A percentile compares a stretch with the other conserved stretches of the same genome.
Conservation (phyloP, 2,113 vertebrate genomes). For the Sclerurus mexicanus region DNA sequence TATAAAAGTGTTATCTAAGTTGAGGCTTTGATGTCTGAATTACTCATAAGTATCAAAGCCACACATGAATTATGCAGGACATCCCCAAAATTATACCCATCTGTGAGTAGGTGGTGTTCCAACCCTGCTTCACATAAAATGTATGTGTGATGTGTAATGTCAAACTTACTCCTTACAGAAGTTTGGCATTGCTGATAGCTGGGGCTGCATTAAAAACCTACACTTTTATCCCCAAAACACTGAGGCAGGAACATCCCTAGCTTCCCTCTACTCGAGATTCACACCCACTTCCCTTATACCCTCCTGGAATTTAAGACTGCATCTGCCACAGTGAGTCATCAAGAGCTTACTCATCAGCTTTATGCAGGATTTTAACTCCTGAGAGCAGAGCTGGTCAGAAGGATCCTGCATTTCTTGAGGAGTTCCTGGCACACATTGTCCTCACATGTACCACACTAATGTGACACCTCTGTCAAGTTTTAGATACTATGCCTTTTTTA, state of each 20-base stretch:
- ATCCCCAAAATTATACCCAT: slow-evolving; percentile 66
- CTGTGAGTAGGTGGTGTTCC: slow-evolving; percentile 63
- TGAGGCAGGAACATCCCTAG: slow-evolving; percentile 36
- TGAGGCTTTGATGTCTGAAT: slow-evolving; percentile 62
- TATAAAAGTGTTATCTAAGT: slow-evolving; percentile 54
- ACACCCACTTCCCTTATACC: slow-evolving; percentile 46
- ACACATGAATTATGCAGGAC: slow-evolving; percentile 66
- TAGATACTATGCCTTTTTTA: neutral
- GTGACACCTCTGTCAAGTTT: neutral
- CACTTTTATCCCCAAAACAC: slow-evolving; percentile 35
- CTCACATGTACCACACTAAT: neutral
- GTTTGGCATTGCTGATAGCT: slow-evolving; percentile 17
- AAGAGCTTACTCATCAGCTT: slow-evolving; percentile 63
- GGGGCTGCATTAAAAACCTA: slow-evolving; percentile 20
- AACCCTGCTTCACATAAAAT: slow-evolving; percentile 36
- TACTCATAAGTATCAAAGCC: slow-evolving; percentile 66
- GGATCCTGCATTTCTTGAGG: neutral
- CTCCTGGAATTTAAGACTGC: slow-evolving; percentile 48
- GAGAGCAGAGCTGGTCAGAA: slow-evolving; percentile 25
- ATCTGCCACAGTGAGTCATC: slow-evolving; percentile 59
- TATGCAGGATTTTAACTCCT: slow-evolving; percentile 50
- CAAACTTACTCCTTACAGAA: slow-evolving; percentile 32
- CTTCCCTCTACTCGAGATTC: slow-evolving; percentile 38
- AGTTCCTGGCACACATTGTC: neutral
- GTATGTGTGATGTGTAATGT: slow-evolving; percentile 38